Evolutionary conservation across 2,888 invertebrate species (phyloP), one percentile per base, ranked within the genome.

Genomic region (Opisthograptis luteolata): DNA sequence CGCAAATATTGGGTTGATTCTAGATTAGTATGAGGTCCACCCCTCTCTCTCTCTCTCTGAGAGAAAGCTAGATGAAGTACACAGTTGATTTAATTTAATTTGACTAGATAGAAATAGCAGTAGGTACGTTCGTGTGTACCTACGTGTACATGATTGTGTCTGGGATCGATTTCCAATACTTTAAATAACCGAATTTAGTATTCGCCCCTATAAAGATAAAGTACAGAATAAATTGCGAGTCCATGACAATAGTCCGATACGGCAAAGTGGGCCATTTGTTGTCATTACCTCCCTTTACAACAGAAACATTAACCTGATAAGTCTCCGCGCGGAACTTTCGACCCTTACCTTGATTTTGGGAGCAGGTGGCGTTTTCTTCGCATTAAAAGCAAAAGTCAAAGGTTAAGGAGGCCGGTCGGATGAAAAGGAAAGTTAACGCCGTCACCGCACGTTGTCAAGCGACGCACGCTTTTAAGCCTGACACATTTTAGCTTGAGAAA

Each of bases 221-320:
- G 12, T 24, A 12, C 30, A 7, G 19, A 20, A 46, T 27, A 52
- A 34, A 43, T 45, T 14, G 17, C 35, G 15, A 20, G 25, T 35
- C 12, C 39, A 32, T 7, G 41, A 49, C 45, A 52, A 52, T 51
- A 25, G 43, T 9, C 43, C 25, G 40, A 30, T 43, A 40, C 44
- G 51, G 28, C 28, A 34, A 34, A 30, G 22, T 32, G 10, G 40
- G 45, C 46, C 44, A 55, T 59, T 54, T 50, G 58, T 58, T 58
- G 45, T 52, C 39, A 45, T 55, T 53, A 31, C 31, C 40, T 37
- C 14, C 54, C 57, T 46, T 53, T 54, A 36, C 40, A 57, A 60
- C 48, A 60, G 47, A 36, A 55, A 49, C 54, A 58, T 63, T 62
- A 58, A 54, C 57, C 49, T 30, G 39, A 56, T 60, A 55, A 48